phyloP scores from a whole-genome alignment of 2,888 invertebrate species.

The Caenorhabditis afra region DNA sequence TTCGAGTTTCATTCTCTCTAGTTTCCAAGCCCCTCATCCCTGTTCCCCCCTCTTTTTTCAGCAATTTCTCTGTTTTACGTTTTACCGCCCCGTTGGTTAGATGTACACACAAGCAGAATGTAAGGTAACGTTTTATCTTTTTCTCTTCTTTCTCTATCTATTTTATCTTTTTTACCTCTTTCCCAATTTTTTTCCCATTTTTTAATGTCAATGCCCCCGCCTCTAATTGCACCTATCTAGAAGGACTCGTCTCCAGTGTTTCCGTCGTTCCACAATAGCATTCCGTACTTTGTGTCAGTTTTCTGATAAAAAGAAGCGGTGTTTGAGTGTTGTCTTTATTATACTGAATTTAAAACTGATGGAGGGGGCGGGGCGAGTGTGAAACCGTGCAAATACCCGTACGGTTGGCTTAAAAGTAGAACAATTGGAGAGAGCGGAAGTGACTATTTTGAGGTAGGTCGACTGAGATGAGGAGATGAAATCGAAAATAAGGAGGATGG shows the following conservation, averaged over 20 bases:
- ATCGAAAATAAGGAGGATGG: too few relatives aligned
- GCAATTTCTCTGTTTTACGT: constrained; percentile 19
- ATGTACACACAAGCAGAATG: constrained; percentile 51
- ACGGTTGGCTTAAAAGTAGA: neutral
- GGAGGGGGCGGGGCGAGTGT: neutral
- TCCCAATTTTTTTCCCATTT: constrained; percentile 19
- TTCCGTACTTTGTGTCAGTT: neutral
- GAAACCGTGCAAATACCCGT: constrained; percentile 40
- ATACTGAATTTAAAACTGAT: constrained; percentile 3
- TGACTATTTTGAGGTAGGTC: constrained; percentile 38
- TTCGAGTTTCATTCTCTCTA: constrained; percentile 20
- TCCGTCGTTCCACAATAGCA: neutral
- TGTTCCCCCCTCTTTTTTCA: constrained; percentile 1
- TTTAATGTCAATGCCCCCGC: constrained; percentile 3
- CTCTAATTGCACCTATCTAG: constrained; percentile 28
- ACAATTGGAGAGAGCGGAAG: neutral
- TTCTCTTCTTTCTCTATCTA: constrained; percentile 13
- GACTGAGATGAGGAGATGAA: constrained; percentile 16
- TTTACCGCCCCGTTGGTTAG: constrained; percentile 32
- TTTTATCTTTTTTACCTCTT: constrained; percentile 9
- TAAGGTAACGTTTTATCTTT: constrained; percentile 64
- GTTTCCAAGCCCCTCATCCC: constrained; percentile 20
- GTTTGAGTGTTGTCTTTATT: constrained; percentile 6
- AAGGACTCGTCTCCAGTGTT: neutral
- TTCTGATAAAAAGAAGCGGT: neutral